phyloP scores from a whole-genome alignment of 2,888 invertebrate genomes.

The Napeogenes sylphis region DNA sequence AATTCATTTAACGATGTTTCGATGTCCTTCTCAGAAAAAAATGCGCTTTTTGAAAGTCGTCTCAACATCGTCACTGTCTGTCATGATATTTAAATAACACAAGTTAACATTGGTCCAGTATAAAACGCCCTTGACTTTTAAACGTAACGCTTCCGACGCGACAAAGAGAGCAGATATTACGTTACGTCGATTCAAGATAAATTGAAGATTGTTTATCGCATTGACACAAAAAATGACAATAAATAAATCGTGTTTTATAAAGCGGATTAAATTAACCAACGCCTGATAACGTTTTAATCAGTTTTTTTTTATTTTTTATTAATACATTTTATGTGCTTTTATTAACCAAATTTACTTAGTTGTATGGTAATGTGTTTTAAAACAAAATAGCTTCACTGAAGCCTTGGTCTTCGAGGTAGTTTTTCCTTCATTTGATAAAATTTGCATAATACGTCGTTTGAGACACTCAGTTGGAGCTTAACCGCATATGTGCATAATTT shows the following conservation, averaged over 20 bases:
- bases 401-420: slow-evolving; percentile 11
- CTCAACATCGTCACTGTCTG: slow-evolving; percentile 51
- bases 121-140: slow-evolving; percentile 70
- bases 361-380: background rate
- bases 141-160: slow-evolving; percentile 69
- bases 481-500: slow-evolving; percentile 22
- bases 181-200: slow-evolving; percentile 14
- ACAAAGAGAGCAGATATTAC: slow-evolving; percentile 36
- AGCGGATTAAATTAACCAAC: no score
- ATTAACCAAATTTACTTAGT: no score
- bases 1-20: slow-evolving; percentile 32
- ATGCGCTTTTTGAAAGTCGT: slow-evolving; percentile 69
- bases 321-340: no score
- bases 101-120: slow-evolving; percentile 75
- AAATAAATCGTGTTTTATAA: no score
- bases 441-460: slow-evolving; percentile 18
- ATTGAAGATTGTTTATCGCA: background rate
- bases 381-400: background rate
- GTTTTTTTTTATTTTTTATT: no score
- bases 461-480: slow-evolving; percentile 18
- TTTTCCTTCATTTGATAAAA: slow-evolving; percentile 23
- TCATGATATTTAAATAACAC: slow-evolving; percentile 76
- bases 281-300: no score
- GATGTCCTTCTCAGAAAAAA: slow-evolving; percentile 58
- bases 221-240: no score